Percentiles rank a stretch among this genome's conserved stretches.
Evolutionary conservation across 2,888 invertebrate species (phyloP).

Genomic region (Polia nebulosa): DNA sequence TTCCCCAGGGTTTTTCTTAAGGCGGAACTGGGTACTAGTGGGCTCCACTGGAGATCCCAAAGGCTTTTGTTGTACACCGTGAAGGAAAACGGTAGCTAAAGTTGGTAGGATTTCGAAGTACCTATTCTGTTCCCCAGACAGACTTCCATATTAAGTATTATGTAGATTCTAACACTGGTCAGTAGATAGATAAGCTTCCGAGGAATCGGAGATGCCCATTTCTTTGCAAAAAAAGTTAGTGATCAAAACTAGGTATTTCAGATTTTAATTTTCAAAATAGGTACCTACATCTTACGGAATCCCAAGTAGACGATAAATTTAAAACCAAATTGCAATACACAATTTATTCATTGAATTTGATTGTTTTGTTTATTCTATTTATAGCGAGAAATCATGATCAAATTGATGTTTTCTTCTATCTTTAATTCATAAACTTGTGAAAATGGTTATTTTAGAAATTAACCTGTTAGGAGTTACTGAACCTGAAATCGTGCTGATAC

Average conservation of each 20-base stretch:
- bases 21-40: not conserved
- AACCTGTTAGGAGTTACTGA: slow-evolving; percentile 14
- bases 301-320: not conserved
- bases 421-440: not conserved
- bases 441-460: slow-evolving; percentile 18
- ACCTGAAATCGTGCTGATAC: not conserved
- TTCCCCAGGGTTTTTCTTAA: not conserved
- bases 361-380: slow-evolving; percentile 32
- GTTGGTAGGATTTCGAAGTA: not conserved
- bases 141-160: not conserved
- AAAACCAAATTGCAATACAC: slow-evolving; percentile 11
- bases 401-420: slow-evolving; percentile 23
- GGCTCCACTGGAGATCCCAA: not conserved
- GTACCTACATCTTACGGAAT: not conserved
- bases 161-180: not conserved
- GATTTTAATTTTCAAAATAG: not conserved
- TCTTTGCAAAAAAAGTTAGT: not conserved
- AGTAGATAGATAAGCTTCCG: not conserved
- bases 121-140: not conserved
- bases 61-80: not conserved
- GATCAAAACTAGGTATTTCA: not conserved
- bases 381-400: slow-evolving; percentile 19
- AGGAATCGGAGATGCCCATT: not conserved
- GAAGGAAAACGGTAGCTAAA: not conserved
- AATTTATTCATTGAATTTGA: slow-evolving; percentile 1